These are phyloP conservation scores for Jordanella pulchra DNA, from an alignment of 2,797 vertebrate genomes.

Conservation along the genomic window DNA sequence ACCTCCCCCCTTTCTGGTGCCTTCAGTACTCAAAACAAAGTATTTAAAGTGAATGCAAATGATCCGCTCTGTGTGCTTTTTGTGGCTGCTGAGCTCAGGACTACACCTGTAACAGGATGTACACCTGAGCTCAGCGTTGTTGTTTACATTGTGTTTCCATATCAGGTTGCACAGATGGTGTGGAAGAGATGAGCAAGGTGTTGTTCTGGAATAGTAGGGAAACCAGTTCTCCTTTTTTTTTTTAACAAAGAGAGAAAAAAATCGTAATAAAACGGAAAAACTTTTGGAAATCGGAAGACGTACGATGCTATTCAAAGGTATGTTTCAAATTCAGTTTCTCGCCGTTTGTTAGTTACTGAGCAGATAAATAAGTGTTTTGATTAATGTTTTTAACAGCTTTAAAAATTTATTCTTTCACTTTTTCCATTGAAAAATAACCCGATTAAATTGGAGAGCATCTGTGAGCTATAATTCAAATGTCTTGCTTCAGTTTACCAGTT, in stretches of 20 bases:
- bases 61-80: conserved; percentile 29
- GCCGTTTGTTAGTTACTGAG: no score
- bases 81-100: conserved; percentile 18
- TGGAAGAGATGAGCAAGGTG: background rate
- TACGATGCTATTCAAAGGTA: no score
- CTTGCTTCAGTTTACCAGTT: no score
- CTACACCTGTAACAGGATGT: conserved; percentile 43
- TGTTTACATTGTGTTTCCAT: conserved; percentile 33
- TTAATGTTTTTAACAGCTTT: no score
- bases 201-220: background rate
- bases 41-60: conserved; percentile 70
- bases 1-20: background rate
- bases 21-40: conserved; percentile 33
- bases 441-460: no score
- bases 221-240: background rate
- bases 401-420: no score
- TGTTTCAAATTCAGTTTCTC: no score
- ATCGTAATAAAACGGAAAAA: background rate
- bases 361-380: no score
- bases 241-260: no score
- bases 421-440: no score
- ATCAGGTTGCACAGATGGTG: background rate
- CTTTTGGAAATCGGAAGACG: background rate
- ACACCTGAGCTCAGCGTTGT: conserved; percentile 19
- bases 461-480: no score